Evolutionary conservation across 2,797 vertebrate species (phyloP).

Genomic region (Halcyon smyrnensis): DNA sequence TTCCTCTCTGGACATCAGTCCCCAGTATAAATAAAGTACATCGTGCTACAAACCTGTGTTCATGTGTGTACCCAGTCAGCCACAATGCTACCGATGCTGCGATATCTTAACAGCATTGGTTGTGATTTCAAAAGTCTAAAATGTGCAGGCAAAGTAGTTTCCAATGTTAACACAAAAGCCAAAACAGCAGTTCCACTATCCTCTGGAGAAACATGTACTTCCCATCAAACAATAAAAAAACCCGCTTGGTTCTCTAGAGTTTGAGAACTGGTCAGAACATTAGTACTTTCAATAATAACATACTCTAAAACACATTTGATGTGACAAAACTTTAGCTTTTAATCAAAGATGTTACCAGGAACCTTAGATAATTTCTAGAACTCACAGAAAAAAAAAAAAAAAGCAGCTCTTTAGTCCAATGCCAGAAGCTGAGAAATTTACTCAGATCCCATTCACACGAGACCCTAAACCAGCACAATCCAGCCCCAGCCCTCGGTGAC

Average conservation of each 20-base stretch:
- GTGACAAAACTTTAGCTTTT: not conserved
- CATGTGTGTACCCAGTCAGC: not conserved
- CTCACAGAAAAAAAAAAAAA: conserved; percentile 5
- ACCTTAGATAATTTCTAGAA: not conserved
- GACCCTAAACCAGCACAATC: conserved; percentile 10
- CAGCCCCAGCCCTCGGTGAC: not conserved
- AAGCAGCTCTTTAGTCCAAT: not conserved
- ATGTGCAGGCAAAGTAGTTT: not conserved
- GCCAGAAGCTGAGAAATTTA: not conserved
- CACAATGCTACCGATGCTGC: not conserved
- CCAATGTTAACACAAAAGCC: not conserved
- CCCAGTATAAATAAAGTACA: conserved; percentile 23
- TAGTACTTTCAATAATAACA: not conserved
- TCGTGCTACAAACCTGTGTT: not conserved
- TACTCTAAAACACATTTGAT: not conserved
- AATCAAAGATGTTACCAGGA: not conserved
- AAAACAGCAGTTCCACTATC: not conserved
- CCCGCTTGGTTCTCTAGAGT: not conserved
- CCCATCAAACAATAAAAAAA: not conserved
- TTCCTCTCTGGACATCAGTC: not conserved
- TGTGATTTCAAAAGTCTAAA: not conserved
- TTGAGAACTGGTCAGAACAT: not conserved
- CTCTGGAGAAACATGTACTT: not conserved
- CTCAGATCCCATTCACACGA: not conserved
- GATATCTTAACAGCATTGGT: not conserved